A percentile compares a stretch with the other conserved stretches of the same genome.
phyloP scores from a whole-genome alignment of 2,113 vertebrate species.

The Leptocoma aspasia region DNA sequence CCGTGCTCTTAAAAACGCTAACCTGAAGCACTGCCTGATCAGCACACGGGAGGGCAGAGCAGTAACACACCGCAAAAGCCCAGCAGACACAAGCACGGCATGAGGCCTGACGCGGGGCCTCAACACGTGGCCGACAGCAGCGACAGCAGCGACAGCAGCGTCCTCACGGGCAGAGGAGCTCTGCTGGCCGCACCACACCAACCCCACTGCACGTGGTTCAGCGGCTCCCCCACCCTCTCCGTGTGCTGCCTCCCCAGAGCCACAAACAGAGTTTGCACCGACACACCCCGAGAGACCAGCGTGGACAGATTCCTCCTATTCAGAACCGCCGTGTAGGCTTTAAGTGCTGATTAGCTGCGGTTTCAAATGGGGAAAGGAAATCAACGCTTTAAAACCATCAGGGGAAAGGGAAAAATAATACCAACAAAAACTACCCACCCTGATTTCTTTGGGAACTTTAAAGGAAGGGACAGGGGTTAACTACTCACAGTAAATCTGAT shows the following conservation, averaged over 20 bases:
- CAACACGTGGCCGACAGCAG: not conserved
- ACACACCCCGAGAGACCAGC: not conserved
- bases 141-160: fast-evolving
- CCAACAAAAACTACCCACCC: not conserved
- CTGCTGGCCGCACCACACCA: not conserved
- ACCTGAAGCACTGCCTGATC: not conserved
- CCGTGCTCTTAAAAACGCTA: not conserved
- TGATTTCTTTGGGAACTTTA: not conserved
- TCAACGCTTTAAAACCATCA: not conserved
- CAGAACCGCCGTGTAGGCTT: fast-evolving
- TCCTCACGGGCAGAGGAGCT: too few species aligned
- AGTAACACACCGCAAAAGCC: too few species aligned
- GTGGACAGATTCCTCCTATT: fast-evolving
- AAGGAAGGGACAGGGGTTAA: not conserved
- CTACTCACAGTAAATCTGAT: not conserved
- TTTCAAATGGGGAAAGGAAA: not conserved
- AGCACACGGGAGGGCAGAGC: not conserved
- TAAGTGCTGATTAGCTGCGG: not conserved
- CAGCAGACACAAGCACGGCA: not conserved
- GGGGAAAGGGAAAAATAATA: not conserved
- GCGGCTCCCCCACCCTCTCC: not conserved
- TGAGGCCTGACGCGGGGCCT: fast-evolving
- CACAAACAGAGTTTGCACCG: fast-evolving
- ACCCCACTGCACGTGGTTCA: fast-evolving
- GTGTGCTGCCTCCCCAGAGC: not conserved